Base-by-base conservation (phyloP, 1,140 invertebrate genomes). In the Drosophila sproati region DNA sequence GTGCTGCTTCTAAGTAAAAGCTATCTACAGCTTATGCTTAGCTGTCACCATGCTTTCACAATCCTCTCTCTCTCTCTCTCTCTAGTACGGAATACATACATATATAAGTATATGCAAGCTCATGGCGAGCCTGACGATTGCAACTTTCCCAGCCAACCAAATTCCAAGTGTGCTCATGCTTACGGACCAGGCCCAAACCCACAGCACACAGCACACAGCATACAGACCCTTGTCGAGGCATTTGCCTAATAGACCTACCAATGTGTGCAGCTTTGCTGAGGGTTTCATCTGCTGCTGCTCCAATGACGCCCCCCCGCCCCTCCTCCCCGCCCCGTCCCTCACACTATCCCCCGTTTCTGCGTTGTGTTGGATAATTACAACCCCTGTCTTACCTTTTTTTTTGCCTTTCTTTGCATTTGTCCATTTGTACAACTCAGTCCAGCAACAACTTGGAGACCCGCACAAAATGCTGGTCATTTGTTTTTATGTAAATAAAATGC, bases 401-500 rank as follows among this genome's bases (percentile, higher is more conserved):
- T 32, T 8, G 5, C 12, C 7, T 51, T 67, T 54, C 50, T 60
- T 57, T 68, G 37, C 39, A 43, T 43, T 43, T 43, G 39, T 43
- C 67, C 79, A 74, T 76, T 75, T 72, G 72, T 55, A 64, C 67
- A 45, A 59, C 67, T 77, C 74, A 70, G 48, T 69, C 55, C 35
- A 43, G 10, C 35, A 20, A 47, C 66, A 51, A 51, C 61, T 61
- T 61, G 63, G 60, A 71, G 64, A 75, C 68, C 47, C 71, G 64
- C 73, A 80, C 77, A 88, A 87, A 83, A 88, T 87, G 83, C 83
- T 87, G 83, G 83, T 87, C 83, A 87, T 89, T 87, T 89, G 83
- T 87, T 87, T 87, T 89, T 87, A 87, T 87, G 83, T 87, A 87
- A 87, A 87, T 87, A 80, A 75, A 88, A 88, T 87, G 83, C 74